Conservation (phyloP, 2,113 vertebrate species). For the Cyphomyrus discorhynchus region DNA sequence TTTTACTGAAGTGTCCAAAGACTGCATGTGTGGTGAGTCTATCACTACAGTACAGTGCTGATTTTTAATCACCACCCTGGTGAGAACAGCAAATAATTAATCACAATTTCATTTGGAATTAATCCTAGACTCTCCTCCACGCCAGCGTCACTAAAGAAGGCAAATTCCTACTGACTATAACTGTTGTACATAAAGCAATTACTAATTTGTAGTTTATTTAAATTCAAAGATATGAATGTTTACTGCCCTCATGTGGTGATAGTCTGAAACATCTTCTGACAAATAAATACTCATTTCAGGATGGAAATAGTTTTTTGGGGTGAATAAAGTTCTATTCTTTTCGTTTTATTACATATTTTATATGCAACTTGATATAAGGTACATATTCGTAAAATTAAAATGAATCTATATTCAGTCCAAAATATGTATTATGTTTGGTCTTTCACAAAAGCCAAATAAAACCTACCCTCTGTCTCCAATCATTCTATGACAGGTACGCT, state of each 20-base stretch:
- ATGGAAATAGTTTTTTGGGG: not conserved
- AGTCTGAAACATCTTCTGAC: not conserved
- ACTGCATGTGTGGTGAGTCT: not conserved
- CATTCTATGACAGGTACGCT: not conserved
- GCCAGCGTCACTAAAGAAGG: not conserved
- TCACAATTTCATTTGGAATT: not conserved
- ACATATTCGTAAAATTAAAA: not conserved
- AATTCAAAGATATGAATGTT: not conserved
- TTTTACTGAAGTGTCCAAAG: not conserved
- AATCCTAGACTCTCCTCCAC: not conserved
- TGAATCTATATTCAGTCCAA: not conserved
- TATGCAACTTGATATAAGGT: not conserved
- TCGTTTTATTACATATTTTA: not conserved
- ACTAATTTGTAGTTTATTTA: not conserved
- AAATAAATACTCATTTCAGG: not conserved
- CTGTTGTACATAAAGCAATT: not conserved
- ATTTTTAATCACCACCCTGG: not conserved
- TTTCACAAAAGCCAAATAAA: not conserved
- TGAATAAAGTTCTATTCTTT: not conserved
- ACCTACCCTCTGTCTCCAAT: not conserved
- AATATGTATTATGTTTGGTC: not conserved
- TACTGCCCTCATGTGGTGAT: slow-evolving; percentile 40
- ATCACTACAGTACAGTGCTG: not conserved
- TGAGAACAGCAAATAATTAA: not conserved
- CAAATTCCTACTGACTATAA: not conserved